These are phyloP conservation scores for Chironomus striatipennis DNA, from an alignment of 1,140 invertebrate genomes.

Conservation along the genomic window DNA sequence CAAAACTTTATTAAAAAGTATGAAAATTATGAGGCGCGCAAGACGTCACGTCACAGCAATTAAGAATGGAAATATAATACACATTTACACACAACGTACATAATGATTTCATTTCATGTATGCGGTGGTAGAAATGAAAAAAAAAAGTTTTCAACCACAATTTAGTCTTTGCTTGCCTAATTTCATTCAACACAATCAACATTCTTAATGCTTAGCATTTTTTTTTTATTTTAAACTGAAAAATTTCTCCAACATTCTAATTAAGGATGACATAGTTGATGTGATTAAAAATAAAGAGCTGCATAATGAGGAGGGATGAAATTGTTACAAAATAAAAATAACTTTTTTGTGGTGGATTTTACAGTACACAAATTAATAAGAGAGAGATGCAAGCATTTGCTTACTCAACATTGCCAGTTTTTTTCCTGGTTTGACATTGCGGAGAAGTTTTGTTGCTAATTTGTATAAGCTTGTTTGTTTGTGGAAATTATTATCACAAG, in stretches of 20 bases:
- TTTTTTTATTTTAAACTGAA: background rate
- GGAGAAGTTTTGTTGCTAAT: too few species aligned
- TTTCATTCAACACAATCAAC: background rate
- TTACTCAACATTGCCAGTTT: too few species aligned
- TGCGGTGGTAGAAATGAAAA: background rate
- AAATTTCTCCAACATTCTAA: background rate
- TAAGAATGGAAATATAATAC: background rate
- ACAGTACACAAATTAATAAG: too few species aligned
- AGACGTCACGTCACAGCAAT: background rate
- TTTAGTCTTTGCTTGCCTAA: background rate
- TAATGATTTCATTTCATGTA: background rate
- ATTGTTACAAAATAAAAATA: too few species aligned
- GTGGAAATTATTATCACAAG: too few species aligned
- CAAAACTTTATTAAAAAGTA: background rate
- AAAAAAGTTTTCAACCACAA: background rate
- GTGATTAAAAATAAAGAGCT: background rate
- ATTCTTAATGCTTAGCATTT: background rate
- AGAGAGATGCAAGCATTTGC: too few species aligned
- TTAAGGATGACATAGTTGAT: constrained; percentile 8
- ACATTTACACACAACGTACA: background rate
- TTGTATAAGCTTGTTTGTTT: too few species aligned
- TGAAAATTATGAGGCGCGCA: background rate
- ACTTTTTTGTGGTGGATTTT: too few species aligned
- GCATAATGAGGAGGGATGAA: background rate
- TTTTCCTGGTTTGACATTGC: too few species aligned